Evolutionary conservation across 92 coral and sea anemone genomes (phyloP), one percentile per base, ranked within the genome.

Genomic region (Meandrina meandrites): DNA sequence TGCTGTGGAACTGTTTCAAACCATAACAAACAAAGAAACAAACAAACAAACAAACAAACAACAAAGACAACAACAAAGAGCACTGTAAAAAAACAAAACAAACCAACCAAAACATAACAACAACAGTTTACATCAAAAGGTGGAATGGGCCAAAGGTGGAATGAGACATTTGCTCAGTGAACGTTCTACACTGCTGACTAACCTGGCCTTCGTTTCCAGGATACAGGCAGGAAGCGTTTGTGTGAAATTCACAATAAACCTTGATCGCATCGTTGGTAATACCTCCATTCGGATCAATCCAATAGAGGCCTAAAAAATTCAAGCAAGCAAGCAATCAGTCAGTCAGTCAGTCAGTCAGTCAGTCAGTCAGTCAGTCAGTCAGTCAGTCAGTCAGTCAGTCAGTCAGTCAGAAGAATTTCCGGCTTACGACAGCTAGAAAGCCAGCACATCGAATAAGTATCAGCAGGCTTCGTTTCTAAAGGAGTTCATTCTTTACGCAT

Each of bases 231-330:
- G 99, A 93, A 13, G 96, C 93, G 79, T 90, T 84, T n/a, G 72
- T 95, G 36, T 93, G 93, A 86, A 96, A 96, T 87, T 96, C 98
- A 86, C 99, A 96, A 88, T 87, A 90, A 60, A 93, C 98, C 69
- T 84, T 31, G 53, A 96, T 82, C 45, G 98, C 97, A 86, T 96
- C 99, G 42, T 90, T 92, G 37, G 97, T 82, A 48, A 95, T 95
- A 71, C 99, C 99, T 77, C 95, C 99, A 79, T 96, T 96, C 30
- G 99, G 99, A 79, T 96, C 99, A 42, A 96, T 92, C 99, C 99
- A 96, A 81, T 96, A 96, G 35, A 90, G 81, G 10, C 98, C 99
- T 96, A 81, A 48, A 9, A 31, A 45, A 71, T n/a, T 27, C 68
- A 42, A 36, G 1, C 70, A 40, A 73, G 19, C n/a, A 37, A 36